A percentile compares a stretch with the other conserved stretches of the same genome.
phyloP scores from a whole-genome alignment of 2,888 invertebrate genomes.

The Tiliacea aurago region DNA sequence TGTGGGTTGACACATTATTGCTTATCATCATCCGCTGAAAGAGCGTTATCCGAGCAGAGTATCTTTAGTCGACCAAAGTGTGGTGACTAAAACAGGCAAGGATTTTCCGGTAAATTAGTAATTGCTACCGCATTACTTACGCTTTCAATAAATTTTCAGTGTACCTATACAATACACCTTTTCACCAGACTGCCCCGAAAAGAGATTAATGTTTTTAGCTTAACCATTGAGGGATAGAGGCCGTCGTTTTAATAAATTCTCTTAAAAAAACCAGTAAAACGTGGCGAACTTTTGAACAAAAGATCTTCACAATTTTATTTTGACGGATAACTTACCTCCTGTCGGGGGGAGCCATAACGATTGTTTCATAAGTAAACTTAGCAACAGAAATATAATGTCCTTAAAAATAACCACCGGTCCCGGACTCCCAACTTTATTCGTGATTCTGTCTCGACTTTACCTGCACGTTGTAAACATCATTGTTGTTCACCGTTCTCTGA shows the following conservation, averaged over 20 bases:
- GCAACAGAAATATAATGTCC: conserved; percentile 20
- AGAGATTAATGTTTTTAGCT: conserved; percentile 33
- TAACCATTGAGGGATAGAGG: conserved; percentile 21
- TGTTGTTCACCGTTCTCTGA: not conserved
- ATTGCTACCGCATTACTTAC: conserved; percentile 41
- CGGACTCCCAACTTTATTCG: not conserved
- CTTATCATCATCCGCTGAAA: too few species aligned
- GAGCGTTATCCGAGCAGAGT: too few species aligned
- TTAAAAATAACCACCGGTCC: conserved; percentile 1
- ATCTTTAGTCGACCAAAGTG: not conserved
- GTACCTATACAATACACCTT: conserved; percentile 6
- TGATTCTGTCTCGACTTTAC: not conserved
- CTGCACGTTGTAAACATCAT: not conserved
- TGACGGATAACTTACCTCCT: conserved; percentile 34
- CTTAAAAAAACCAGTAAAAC: not conserved
- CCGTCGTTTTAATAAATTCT: conserved; percentile 34
- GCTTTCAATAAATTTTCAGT: conserved; percentile 32
- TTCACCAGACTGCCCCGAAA: conserved; percentile 11
- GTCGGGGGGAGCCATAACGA: conserved; percentile 6
- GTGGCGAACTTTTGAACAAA: conserved; percentile 2
- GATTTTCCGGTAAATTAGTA: conserved; percentile 38
- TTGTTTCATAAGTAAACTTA: conserved; percentile 42
- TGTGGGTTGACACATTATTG: too few species aligned
- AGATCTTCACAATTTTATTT: conserved; percentile 38
- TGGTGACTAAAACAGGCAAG: conserved; percentile 4